Evolutionary conservation across 2,797 vertebrate species (phyloP).

Genomic region (Nannoperca obscura): DNA sequence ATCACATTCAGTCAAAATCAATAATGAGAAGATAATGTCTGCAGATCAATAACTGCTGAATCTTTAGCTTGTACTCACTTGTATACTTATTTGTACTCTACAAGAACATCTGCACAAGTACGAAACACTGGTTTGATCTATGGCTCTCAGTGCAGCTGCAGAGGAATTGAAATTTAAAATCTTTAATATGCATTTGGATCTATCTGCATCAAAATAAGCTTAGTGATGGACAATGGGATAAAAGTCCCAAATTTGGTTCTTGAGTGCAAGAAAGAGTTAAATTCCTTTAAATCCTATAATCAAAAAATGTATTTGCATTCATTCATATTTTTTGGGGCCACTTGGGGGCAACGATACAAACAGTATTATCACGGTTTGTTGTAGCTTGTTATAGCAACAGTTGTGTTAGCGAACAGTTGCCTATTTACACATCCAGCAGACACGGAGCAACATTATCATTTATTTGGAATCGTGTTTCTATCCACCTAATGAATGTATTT

Average conservation of each 20-base stretch:
- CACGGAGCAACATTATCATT: background rate
- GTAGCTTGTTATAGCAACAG: background rate
- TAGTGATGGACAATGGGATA: background rate
- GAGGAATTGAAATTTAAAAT: background rate
- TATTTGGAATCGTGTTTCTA: too few species aligned
- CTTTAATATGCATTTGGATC: background rate
- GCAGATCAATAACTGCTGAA: slow-evolving; percentile 11
- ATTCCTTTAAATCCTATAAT: too few species aligned
- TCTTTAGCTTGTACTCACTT: slow-evolving; percentile 1
- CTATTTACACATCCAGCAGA: background rate
- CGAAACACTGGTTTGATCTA: background rate
- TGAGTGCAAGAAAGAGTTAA: too few species aligned
- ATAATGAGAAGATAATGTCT: slow-evolving; percentile 1
- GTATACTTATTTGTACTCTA: too few species aligned
- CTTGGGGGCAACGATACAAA: background rate
- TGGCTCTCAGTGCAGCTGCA: background rate
- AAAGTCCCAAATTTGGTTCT: background rate
- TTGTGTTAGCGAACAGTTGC: too few species aligned
- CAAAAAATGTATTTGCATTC: background rate
- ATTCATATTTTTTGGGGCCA: background rate
- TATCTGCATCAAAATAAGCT: background rate
- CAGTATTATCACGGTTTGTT: background rate
- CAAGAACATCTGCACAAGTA: background rate
- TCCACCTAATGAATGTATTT: too few species aligned
- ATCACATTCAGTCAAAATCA: slow-evolving; percentile 11